Evolutionary conservation across 2,797 vertebrate genomes (phyloP).

Genomic region (Hozukius guyotensis): DNA sequence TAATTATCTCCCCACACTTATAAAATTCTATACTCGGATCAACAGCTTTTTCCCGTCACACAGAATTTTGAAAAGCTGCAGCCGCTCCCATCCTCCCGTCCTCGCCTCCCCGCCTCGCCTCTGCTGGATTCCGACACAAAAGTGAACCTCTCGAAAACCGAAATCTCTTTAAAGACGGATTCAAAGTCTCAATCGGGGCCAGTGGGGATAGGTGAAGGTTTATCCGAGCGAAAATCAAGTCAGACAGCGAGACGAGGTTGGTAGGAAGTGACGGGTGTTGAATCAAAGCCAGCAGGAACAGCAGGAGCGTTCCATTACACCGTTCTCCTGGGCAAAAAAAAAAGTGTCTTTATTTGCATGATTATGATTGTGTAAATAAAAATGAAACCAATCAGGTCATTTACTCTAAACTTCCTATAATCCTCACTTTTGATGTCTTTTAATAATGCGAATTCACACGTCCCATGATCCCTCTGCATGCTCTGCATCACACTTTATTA

Average conservation of each 20-base stretch:
- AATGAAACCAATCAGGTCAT: conserved; percentile 2
- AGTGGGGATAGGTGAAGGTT: conserved; percentile 43
- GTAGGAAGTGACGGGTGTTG: conserved; percentile 35
- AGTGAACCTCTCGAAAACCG: conserved; percentile 20
- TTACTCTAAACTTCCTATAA: background rate
- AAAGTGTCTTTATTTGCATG: background rate
- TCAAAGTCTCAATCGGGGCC: conserved; percentile 37
- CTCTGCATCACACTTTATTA: conserved; percentile 35
- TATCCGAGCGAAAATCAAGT: conserved; percentile 33
- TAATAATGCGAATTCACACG: conserved; percentile 18
- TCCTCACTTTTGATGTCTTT: conserved; percentile 18
- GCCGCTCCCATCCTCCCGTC: background rate
- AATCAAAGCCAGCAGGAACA: conserved; percentile 32
- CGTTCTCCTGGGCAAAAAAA: background rate
- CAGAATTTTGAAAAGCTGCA: background rate
- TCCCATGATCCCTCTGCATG: background rate
- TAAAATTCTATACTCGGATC: background rate
- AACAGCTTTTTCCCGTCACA: background rate
- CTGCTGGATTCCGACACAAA: conserved; percentile 38
- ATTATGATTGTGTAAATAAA: background rate
- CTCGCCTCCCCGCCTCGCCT: background rate
- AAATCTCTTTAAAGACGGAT: conserved; percentile 52
- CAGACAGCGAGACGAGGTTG: background rate
- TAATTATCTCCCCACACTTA: conserved; percentile 14
- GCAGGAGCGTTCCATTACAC: conserved; percentile 20